A percentile compares a stretch with the other conserved stretches of the same genome.
These are phyloP conservation scores for Isaurus tuberculatus DNA, from an alignment of 92 coral and sea anemone species.

Conservation along the genomic window DNA sequence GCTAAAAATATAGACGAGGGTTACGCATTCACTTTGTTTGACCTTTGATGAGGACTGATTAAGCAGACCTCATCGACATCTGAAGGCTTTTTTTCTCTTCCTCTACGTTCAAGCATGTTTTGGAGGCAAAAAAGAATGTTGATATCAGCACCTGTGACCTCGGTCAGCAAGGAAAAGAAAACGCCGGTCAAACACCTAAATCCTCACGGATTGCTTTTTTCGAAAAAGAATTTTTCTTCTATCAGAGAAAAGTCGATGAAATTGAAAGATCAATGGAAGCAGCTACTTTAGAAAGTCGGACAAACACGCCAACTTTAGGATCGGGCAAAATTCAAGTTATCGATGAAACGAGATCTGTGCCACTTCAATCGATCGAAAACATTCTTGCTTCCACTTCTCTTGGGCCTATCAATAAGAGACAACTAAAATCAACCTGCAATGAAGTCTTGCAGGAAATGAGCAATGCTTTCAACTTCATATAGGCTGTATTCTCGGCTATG, in stretches of 20 bases:
- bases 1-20: background rate
- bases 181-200: too few species aligned
- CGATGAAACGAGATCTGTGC: too few species aligned
- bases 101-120: background rate
- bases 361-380: background rate
- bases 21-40: background rate
- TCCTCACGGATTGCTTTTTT: too few species aligned
- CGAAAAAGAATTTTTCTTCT: too few species aligned
- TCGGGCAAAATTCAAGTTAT: too few species aligned
- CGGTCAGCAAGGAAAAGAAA: too few species aligned
- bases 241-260: too few species aligned
- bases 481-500: background rate
- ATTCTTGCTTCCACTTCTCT: background rate
- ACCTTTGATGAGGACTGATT: background rate
- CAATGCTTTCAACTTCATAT: background rate
- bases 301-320: background rate
- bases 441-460: too few species aligned
- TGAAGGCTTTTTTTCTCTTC: background rate
- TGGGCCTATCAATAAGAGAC: background rate
- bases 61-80: slow-evolving; percentile 10
- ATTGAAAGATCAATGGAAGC: background rate
- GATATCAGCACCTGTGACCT: too few species aligned
- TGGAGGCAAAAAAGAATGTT: too few species aligned
- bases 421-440: too few species aligned
- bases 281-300: background rate